Evolutionary conservation across 2,888 invertebrate genomes (phyloP).

Genomic region (Hipparchia semele): DNA sequence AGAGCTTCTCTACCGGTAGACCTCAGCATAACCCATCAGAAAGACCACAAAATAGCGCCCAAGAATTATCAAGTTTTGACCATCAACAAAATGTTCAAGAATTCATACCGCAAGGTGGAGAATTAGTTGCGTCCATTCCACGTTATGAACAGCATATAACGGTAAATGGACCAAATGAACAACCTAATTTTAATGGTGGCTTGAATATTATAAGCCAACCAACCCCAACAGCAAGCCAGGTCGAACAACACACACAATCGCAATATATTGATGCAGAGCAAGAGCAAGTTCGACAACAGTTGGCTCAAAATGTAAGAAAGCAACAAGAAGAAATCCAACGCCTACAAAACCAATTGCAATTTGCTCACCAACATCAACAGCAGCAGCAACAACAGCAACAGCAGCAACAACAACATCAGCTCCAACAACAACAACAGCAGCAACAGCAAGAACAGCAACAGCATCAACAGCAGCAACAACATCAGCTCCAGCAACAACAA

Average conservation of each 20-base stretch:
- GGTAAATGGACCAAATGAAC: conserved; percentile 67
- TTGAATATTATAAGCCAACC: conserved; percentile 54
- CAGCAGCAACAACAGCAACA: conserved; percentile 55
- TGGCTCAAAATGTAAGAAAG: conserved; percentile 76
- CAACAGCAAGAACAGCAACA: conserved; percentile 69
- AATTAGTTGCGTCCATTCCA: conserved; percentile 89
- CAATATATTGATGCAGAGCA: conserved; percentile 69
- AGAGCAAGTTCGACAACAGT: conserved; percentile 69
- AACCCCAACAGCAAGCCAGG: conserved; percentile 41
- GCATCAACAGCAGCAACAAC: conserved; percentile 65
- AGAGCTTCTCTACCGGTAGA: conserved; percentile 57
- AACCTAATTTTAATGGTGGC: conserved; percentile 55
- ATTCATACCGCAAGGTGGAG: conserved; percentile 86
- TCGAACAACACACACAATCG: conserved; percentile 52
- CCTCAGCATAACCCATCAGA: conserved; percentile 63
- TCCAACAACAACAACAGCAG: conserved; percentile 59
- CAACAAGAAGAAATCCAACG: conserved; percentile 80
- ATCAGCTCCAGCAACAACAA: conserved; percentile 61
- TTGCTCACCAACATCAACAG: conserved; percentile 67
- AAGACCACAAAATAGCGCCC: conserved; percentile 59
- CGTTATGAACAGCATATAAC: conserved; percentile 91
- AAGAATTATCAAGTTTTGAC: conserved; percentile 58
- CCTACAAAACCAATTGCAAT: conserved; percentile 68
- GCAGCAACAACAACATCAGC: conserved; percentile 59
- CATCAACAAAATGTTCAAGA: conserved; percentile 76